Conservation (phyloP, 1,140 invertebrate genomes). For the Protaetia brevitarsis region DNA sequence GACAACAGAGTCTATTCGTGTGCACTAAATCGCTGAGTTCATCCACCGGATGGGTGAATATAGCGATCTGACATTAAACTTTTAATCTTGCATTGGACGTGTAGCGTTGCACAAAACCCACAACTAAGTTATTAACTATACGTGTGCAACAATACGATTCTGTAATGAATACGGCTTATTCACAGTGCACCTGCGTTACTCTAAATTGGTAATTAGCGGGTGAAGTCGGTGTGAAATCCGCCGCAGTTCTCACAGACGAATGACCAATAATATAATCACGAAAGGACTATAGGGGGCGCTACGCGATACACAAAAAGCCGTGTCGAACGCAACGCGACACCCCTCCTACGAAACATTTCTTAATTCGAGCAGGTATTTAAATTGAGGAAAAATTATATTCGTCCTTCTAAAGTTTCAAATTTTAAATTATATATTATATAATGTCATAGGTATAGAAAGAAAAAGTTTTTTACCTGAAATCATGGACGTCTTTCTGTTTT, state of each 20-base stretch:
- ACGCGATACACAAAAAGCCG: background rate
- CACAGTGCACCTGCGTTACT: slow-evolving; percentile 44
- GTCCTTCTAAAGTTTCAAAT: too few species aligned
- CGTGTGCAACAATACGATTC: slow-evolving; percentile 39
- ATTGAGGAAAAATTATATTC: background rate
- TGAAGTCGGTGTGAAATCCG: slow-evolving; percentile 48
- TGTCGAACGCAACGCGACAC: background rate
- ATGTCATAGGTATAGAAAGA: too few species aligned
- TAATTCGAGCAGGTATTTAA: too few species aligned
- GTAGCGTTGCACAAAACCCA: slow-evolving; percentile 28
- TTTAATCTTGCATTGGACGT: slow-evolving; percentile 15
- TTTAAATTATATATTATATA: too few species aligned
- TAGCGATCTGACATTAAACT: slow-evolving; percentile 3
- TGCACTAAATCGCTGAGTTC: slow-evolving; percentile 14
- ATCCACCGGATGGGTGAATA: background rate
- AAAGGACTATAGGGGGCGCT: slow-evolving; percentile 18
- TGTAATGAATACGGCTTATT: slow-evolving; percentile 41
- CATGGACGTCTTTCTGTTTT: too few species aligned
- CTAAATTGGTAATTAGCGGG: slow-evolving; percentile 49
- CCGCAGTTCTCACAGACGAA: slow-evolving; percentile 44
- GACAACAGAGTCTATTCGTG: background rate
- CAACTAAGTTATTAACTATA: slow-evolving; percentile 41
- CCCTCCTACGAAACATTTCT: background rate
- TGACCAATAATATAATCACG: slow-evolving; percentile 45
- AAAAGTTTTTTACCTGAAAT: too few species aligned